A percentile compares a stretch with the other conserved stretches of the same genome.
Evolutionary conservation across 2,888 invertebrate species (phyloP).

Genomic region (Scaptomyza cyrtandrae): DNA sequence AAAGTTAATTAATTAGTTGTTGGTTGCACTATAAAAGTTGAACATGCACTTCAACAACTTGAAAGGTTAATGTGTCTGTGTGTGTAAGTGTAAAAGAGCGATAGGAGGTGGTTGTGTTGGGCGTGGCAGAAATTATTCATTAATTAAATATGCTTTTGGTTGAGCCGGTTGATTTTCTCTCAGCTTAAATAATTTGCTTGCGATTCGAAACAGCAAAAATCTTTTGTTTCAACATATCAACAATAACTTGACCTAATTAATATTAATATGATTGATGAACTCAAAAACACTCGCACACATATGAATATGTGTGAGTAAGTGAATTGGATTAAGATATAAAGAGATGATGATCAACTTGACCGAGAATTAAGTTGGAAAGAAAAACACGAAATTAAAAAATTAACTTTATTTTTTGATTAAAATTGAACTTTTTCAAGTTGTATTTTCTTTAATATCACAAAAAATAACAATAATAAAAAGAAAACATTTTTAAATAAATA

Average conservation of each 20-base stretch:
- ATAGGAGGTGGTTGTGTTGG: conserved; percentile 8
- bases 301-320: too few relatives aligned
- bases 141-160: conserved; percentile 55
- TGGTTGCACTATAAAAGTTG: conserved; percentile 54
- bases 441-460: too few relatives aligned
- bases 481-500: too few relatives aligned
- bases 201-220: conserved; percentile 25
- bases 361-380: neutral
- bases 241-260: conserved; percentile 59
- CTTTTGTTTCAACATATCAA: conserved; percentile 30
- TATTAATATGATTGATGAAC: conserved; percentile 69
- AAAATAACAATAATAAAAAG: too few relatives aligned
- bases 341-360: neutral
- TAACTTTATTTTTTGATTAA: too few relatives aligned
- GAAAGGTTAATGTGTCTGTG: conserved; percentile 28
- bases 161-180: conserved; percentile 23
- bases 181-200: conserved; percentile 52
- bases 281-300: neutral
- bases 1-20: conserved; percentile 52
- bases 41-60: conserved; percentile 55
- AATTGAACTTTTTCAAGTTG: too few relatives aligned
- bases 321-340: neutral
- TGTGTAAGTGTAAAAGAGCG: conserved; percentile 1
- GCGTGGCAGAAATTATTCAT: conserved; percentile 45
- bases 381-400: too few relatives aligned